These are phyloP conservation scores for Euwallacea similis DNA, from an alignment of 1,140 invertebrate species.

Conservation along the genomic window DNA sequence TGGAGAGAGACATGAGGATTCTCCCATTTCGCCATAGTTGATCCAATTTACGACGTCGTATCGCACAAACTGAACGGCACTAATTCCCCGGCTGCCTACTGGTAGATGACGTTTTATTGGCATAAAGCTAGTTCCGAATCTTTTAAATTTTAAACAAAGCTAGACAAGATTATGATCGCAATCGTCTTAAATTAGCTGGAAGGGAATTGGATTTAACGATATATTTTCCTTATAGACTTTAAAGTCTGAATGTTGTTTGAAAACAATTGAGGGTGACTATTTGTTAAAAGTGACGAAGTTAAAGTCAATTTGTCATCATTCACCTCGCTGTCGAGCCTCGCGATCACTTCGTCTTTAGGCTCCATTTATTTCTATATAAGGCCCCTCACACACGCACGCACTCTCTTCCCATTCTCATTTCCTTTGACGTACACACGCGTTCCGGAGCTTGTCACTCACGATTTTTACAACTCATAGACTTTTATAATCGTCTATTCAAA, in stretches of 20 bases:
- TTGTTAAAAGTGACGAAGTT: slow-evolving; percentile 30
- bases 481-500: slow-evolving; percentile 54
- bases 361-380: slow-evolving; percentile 51
- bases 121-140: slow-evolving; percentile 31
- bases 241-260: too few relatives aligned
- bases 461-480: slow-evolving; percentile 55
- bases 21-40: slow-evolving; percentile 33
- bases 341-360: slow-evolving; percentile 54
- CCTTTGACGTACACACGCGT: slow-evolving; percentile 48
- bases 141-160: slow-evolving; percentile 37
- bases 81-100: slow-evolving; percentile 36
- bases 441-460: slow-evolving; percentile 54
- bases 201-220: slow-evolving; percentile 24
- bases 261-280: slow-evolving; percentile 2
- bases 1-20: slow-evolving; percentile 32
- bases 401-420: slow-evolving; percentile 53
- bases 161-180: slow-evolving; percentile 25
- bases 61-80: slow-evolving; percentile 29
- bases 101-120: slow-evolving; percentile 41
- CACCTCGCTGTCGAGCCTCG: slow-evolving; percentile 45
- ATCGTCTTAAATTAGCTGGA: slow-evolving; percentile 19
- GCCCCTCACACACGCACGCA: slow-evolving; percentile 37
- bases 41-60: slow-evolving; percentile 33
- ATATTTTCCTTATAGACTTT: not conserved
- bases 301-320: slow-evolving; percentile 44